Percentiles rank a stretch among this genome's conserved stretches.
phyloP scores from a whole-genome alignment of 2,888 invertebrate species.

The Eristalis pertinax region DNA sequence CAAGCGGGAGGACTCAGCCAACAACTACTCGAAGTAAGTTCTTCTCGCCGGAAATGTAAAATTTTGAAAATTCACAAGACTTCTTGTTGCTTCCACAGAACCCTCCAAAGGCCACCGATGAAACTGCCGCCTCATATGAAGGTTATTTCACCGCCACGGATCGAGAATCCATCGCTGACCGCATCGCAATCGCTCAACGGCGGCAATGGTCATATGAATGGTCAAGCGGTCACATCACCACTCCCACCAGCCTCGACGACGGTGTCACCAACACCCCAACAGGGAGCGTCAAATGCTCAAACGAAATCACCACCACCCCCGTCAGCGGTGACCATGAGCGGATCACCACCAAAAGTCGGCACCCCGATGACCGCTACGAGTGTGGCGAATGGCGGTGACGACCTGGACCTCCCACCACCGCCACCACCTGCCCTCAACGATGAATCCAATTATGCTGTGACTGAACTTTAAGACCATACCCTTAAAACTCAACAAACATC shows the following conservation, averaged over 20 bases:
- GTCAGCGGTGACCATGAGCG: conserved; percentile 64
- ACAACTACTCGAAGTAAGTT: conserved; percentile 80
- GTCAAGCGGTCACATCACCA: conserved; percentile 65
- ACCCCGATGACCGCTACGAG: conserved; percentile 69
- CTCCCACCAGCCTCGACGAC: conserved; percentile 77
- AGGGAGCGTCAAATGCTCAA: conserved; percentile 71
- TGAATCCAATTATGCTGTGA: conserved; percentile 81
- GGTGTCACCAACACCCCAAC: conserved; percentile 71
- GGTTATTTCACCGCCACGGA: conserved; percentile 81
- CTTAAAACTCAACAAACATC: conserved; percentile 8
- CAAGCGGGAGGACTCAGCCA: conserved; percentile 75
- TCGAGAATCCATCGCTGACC: conserved; percentile 79
- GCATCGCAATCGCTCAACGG: conserved; percentile 74
- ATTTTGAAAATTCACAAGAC: no score
- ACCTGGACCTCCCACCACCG: conserved; percentile 79
- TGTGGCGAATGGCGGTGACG: conserved; percentile 75
- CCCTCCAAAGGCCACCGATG: conserved; percentile 81
- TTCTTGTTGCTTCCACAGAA: conserved; percentile 74
- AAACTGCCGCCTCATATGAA: conserved; percentile 81
- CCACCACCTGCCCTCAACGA: conserved; percentile 81
- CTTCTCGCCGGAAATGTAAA: not conserved
- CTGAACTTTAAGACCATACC: conserved; percentile 78
- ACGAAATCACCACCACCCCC: conserved; percentile 73
- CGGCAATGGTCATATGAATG: conserved; percentile 58
- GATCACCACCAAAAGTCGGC: conserved; percentile 59